Evolutionary conservation across 1,140 invertebrate genomes (phyloP).

Genomic region (Anoplolepis gracilipes): DNA sequence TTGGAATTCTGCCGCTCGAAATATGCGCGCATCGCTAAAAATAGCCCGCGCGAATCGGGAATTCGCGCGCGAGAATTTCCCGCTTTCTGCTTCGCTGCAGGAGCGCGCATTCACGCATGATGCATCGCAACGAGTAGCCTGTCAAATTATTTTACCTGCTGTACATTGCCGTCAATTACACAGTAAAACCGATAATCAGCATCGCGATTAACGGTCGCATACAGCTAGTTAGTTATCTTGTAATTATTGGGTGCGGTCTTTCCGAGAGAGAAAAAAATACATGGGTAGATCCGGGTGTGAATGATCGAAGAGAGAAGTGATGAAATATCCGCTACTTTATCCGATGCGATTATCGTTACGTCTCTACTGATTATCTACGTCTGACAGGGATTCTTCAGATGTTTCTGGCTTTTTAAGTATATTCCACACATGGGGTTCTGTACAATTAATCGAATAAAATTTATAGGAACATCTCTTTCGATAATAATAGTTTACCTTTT

Average conservation of each 20-base stretch:
- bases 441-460: too few relatives aligned
- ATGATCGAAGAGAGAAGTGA: neutral
- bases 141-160: constrained; percentile 22
- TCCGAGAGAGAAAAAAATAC: neutral
- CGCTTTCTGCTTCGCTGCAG: neutral
- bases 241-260: constrained; percentile 37
- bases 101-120: too few relatives aligned
- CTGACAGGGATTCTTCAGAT: neutral
- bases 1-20: constrained; percentile 34
- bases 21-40: constrained; percentile 60
- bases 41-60: constrained; percentile 26
- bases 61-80: neutral
- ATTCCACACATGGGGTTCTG: neutral
- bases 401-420: neutral
- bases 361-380: neutral
- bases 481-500: too few relatives aligned
- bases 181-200: constrained; percentile 21
- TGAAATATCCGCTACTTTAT: neutral
- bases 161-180: constrained; percentile 26
- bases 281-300: neutral
- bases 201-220: constrained; percentile 30
- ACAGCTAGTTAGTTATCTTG: constrained; percentile 27
- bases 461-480: too few relatives aligned
- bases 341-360: neutral
- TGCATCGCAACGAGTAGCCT: neutral